These are phyloP conservation scores for Ispidina lecontei DNA, from an alignment of 2,797 vertebrate species.

Conservation along the genomic window DNA sequence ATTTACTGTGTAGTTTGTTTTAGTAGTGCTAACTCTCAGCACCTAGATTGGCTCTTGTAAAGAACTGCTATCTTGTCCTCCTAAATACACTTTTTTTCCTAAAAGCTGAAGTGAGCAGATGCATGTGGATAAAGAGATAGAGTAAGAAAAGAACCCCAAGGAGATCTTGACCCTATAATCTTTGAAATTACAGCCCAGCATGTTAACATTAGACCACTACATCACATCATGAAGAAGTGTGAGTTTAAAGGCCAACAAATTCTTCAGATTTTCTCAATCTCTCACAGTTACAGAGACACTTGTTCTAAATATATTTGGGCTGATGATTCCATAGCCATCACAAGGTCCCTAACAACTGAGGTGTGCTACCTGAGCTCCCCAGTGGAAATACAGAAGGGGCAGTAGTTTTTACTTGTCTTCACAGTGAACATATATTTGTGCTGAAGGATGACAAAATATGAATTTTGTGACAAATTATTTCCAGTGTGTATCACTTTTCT, in stretches of 20 bases:
- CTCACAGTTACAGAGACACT: slow-evolving; percentile 10
- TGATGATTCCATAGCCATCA: background rate
- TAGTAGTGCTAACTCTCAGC: background rate
- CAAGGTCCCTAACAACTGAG: background rate
- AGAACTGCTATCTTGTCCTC: background rate
- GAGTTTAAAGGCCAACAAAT: slow-evolving; percentile 20
- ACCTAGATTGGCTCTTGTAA: background rate
- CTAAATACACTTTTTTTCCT: background rate
- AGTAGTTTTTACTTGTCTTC: background rate
- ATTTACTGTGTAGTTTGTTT: background rate
- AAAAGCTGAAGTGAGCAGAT: background rate
- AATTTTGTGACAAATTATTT: background rate
- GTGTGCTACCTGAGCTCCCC: background rate
- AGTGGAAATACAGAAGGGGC: background rate
- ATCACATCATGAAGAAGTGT: background rate
- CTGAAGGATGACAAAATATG: background rate
- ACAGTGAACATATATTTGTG: background rate
- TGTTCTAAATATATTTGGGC: background rate
- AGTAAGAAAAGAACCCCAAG: background rate
- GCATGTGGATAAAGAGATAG: background rate
- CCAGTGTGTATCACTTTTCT: background rate
- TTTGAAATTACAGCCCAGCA: slow-evolving; percentile 14
- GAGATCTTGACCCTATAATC: background rate
- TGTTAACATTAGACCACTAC: background rate
- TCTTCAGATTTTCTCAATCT: background rate